Percentiles rank a stretch among this genome's conserved stretches.
phyloP scores from a whole-genome alignment of 2,888 invertebrate genomes.

The Aspidiotus destructor region DNA sequence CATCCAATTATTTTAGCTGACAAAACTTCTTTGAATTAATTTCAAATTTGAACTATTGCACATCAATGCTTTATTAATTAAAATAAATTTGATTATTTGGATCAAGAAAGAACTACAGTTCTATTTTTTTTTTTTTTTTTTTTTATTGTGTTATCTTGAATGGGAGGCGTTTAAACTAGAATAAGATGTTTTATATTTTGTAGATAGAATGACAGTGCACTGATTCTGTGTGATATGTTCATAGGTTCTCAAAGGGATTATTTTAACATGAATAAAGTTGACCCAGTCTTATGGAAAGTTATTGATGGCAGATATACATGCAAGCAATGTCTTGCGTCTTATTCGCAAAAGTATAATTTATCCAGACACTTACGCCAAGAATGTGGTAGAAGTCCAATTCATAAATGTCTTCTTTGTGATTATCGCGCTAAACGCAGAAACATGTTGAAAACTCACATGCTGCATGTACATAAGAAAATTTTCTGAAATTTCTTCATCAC shows the following conservation, averaged over 20 bases:
- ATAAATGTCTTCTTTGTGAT: constrained; percentile 36
- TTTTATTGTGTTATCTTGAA: too few species aligned
- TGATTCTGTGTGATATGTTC: not conserved
- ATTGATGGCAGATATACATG: constrained; percentile 19
- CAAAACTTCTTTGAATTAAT: too few species aligned
- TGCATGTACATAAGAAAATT: constrained; percentile 28
- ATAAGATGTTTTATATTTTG: too few species aligned
- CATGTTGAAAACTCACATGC: constrained; percentile 36
- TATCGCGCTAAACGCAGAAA: constrained; percentile 37
- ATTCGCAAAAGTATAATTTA: constrained; percentile 43
- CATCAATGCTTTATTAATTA: too few species aligned
- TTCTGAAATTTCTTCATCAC: not conserved
- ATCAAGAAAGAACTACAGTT: too few species aligned
- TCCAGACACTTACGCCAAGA: constrained; percentile 40
- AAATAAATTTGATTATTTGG: too few species aligned
- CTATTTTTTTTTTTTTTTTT: too few species aligned
- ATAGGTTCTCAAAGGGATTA: not conserved
- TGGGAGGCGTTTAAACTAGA: too few species aligned
- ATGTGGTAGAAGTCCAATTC: constrained; percentile 38
- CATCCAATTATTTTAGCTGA: too few species aligned
- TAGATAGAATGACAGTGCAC: too few species aligned
- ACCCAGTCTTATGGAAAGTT: not conserved
- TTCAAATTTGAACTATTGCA: too few species aligned
- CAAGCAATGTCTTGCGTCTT: constrained; percentile 35
- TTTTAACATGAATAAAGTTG: not conserved